Base-by-base conservation (phyloP, 2,888 invertebrate species). In the Ophraella communa region DNA sequence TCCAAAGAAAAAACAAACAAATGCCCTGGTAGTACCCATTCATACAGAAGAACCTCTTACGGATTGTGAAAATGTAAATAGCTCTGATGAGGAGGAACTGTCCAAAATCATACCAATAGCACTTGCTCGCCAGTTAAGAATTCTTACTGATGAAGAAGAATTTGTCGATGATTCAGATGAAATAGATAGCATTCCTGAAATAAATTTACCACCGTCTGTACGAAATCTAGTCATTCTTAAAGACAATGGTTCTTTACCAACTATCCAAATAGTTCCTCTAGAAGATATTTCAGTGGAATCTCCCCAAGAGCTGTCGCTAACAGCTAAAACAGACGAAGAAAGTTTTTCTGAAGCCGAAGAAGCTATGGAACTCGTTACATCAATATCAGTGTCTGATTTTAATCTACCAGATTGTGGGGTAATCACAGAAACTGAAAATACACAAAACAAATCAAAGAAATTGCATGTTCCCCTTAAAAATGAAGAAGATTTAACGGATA, bases 11-110 rank as follows among this genome's bases (percentile, higher is more conserved):
- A 55, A 56, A 20, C 20, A 55, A 35, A 33, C 33, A 0, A 54
- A 3, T 23, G 20, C 72, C 44, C 11, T 27, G 21, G 17, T 39
- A 17, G 42, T 73, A 24, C 67, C 67, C n/a, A 42, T 51, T 7
- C 52, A 67, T 30, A 55, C 53, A 17, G 83, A 75, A 51, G 78
- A 83, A 47, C 80, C 79, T 1, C 20, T 82, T 1, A 85, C 85
- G 4, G 85, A 86, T 72, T 75, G 83, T 14, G 85, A 85, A 74
- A 81, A 82, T 67, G 74, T 85, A n/a, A 81, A 83, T 30, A 69
- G 67, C 58, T 79, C 80, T 23, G 74, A 78, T 11, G 77, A 77
- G 52, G 77, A 77, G 52, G 70, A 69, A 27, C 71, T 76, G 54
- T 74, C 75, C n/a, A 76, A 78, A 65, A 73, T 74, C 39, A 79